These are phyloP conservation scores for Hydrolagus affinis DNA, from an alignment of 2,113 vertebrate genomes.

Conservation along the genomic window DNA sequence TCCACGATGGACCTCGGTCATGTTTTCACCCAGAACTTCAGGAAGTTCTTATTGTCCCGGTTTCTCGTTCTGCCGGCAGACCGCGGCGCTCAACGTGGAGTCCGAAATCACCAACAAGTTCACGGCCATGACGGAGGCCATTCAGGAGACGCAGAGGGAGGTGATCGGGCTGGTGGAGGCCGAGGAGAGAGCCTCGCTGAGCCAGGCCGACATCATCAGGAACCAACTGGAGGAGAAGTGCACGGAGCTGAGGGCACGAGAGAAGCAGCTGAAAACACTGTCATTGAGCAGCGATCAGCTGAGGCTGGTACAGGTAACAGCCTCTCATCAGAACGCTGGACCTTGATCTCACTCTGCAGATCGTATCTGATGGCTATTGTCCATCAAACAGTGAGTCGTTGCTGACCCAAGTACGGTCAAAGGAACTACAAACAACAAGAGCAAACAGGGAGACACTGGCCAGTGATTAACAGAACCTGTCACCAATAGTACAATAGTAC, in stretches of 20 bases:
- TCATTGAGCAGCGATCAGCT: neutral
- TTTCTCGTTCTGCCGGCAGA: neutral
- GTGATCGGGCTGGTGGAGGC: neutral
- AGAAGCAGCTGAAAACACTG: neutral
- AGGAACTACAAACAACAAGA: no score
- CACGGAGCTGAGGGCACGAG: neutral
- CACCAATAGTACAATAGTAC: no score
- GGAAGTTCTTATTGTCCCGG: no score
- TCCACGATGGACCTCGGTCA: no score
- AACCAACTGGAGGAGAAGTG: constrained; percentile 10
- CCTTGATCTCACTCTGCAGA: no score
- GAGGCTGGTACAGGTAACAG: constrained; percentile 14
- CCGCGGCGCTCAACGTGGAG: neutral
- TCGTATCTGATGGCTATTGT: no score
- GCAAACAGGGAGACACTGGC: no score
- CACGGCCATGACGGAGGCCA: neutral
- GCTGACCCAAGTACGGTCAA: no score
- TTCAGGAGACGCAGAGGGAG: neutral
- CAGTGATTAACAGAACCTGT: no score
- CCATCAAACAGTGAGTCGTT: no score
- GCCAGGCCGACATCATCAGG: neutral
- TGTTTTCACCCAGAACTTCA: no score
- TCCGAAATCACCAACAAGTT: constrained; percentile 23
- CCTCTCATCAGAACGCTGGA: no score
- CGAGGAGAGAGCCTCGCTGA: neutral